Evolutionary conservation across 2,888 invertebrate genomes (phyloP).

Genomic region (Napeogenes inachia): DNA sequence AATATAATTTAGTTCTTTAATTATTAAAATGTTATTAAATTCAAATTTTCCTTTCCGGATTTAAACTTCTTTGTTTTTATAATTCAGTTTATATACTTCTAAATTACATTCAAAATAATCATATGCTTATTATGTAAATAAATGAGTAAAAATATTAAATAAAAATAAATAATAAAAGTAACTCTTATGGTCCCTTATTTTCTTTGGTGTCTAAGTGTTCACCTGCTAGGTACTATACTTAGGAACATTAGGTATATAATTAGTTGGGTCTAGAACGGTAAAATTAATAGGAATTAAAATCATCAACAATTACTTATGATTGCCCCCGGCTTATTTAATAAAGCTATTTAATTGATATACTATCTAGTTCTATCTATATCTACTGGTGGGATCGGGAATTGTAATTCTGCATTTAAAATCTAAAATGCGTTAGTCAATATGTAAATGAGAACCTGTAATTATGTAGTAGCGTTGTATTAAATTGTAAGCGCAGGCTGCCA

Average conservation of each 20-base stretch:
- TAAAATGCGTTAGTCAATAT: slow-evolving; percentile 31
- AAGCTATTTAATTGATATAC: slow-evolving; percentile 31
- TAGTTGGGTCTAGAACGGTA: neutral
- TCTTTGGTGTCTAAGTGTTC: no score
- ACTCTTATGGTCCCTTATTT: no score
- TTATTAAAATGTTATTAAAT: no score
- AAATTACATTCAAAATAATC: no score
- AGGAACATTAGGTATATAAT: neutral
- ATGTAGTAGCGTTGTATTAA: slow-evolving; percentile 53
- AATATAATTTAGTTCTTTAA: no score
- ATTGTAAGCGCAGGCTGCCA: slow-evolving; percentile 49
- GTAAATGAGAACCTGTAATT: slow-evolving; percentile 41
- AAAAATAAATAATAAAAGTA: no score
- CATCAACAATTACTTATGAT: slow-evolving; percentile 21
- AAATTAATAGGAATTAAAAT: slow-evolving; percentile 3
- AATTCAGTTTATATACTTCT: no score
- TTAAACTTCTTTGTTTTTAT: no score
- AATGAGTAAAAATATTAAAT: no score
- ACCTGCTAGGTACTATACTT: no score
- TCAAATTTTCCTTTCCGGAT: no score
- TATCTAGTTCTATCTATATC: slow-evolving; percentile 26
- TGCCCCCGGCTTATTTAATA: slow-evolving; percentile 20
- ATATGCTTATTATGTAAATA: no score
- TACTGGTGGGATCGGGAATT: slow-evolving; percentile 23
- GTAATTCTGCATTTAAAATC: slow-evolving; percentile 28